Conservation (phyloP, 2,113 vertebrate genomes). For the human (Homo sapiens) region DNA sequence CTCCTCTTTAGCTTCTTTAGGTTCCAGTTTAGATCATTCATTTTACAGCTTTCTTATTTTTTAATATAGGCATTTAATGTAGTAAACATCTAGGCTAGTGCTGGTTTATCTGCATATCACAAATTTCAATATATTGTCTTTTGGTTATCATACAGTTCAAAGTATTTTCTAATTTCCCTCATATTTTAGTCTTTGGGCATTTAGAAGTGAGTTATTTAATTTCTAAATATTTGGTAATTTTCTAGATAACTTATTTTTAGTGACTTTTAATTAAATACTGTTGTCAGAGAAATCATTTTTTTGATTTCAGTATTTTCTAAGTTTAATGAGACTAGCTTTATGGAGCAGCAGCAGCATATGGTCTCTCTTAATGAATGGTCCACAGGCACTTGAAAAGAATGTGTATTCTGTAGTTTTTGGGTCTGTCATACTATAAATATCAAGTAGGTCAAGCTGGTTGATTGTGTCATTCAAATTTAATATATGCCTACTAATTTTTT, state of each 20-base stretch:
- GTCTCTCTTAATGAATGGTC: neutral
- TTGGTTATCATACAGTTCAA: neutral
- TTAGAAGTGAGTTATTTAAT: neutral
- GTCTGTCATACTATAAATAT: neutral
- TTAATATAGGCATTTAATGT: neutral
- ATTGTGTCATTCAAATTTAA: neutral
- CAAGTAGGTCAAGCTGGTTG: neutral
- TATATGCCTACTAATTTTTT: neutral
- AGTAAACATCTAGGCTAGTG: too few species aligned
- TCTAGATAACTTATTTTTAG: neutral
- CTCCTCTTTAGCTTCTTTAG: neutral
- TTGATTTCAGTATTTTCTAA: neutral
- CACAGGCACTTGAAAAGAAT: neutral
- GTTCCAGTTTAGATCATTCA: neutral
- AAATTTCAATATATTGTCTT: neutral
- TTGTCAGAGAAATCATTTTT: neutral
- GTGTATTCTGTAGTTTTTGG: neutral
- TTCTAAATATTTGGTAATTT: neutral
- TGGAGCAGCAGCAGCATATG: neutral
- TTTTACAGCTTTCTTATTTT: neutral
- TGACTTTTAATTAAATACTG: neutral
- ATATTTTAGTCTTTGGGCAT: neutral
- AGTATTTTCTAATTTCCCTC: neutral
- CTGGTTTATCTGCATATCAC: neutral
- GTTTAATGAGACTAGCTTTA: neutral